phyloP scores from a whole-genome alignment of 2,797 vertebrate genomes.

The Silurus lanzhouensis region DNA sequence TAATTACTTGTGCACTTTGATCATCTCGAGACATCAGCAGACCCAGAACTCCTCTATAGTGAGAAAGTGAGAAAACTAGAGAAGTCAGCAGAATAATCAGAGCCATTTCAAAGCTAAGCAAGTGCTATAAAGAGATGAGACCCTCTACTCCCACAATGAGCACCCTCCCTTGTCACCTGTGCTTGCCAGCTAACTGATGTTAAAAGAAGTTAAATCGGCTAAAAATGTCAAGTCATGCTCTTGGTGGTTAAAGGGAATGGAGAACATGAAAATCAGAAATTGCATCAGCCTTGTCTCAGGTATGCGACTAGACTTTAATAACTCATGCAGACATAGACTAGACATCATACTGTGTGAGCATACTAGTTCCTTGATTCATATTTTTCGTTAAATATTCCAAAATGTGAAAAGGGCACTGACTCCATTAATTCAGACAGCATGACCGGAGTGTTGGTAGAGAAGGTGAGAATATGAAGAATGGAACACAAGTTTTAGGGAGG shows the following conservation, averaged over 20 bases:
- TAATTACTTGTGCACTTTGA: slow-evolving; percentile 52
- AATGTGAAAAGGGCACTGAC: slow-evolving; percentile 10
- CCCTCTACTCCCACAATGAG: slow-evolving; percentile 15
- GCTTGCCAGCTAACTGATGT: slow-evolving; percentile 37
- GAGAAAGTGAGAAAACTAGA: slow-evolving; percentile 20
- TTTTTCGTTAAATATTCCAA: slow-evolving; percentile 35
- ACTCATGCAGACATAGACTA: slow-evolving; percentile 27
- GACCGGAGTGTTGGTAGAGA: slow-evolving; percentile 20
- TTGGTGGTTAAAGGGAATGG: slow-evolving; percentile 1
- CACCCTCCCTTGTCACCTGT: slow-evolving; percentile 33
- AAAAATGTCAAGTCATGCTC: slow-evolving; percentile 37
- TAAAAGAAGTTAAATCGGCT: slow-evolving; percentile 49
- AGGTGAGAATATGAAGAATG: slow-evolving; percentile 23
- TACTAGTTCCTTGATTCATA: slow-evolving; percentile 46
- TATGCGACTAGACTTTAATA: slow-evolving; percentile 25
- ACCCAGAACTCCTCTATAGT: slow-evolving; percentile 40
- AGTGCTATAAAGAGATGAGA: slow-evolving; percentile 36
- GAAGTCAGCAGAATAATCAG: slow-evolving; percentile 51
- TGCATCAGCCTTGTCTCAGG: slow-evolving; percentile 35
- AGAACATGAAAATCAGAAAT: slow-evolving; percentile 29
- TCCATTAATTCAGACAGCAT: slow-evolving; percentile 42
- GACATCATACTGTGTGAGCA: slow-evolving; percentile 43
- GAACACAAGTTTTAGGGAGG: slow-evolving; percentile 27
- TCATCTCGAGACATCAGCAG: slow-evolving; percentile 47
- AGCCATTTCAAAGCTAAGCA: slow-evolving; percentile 39